Evolutionary conservation across 64 coral and sea anemone species (phyloP).

Genomic region (Montipora capricornis): DNA sequence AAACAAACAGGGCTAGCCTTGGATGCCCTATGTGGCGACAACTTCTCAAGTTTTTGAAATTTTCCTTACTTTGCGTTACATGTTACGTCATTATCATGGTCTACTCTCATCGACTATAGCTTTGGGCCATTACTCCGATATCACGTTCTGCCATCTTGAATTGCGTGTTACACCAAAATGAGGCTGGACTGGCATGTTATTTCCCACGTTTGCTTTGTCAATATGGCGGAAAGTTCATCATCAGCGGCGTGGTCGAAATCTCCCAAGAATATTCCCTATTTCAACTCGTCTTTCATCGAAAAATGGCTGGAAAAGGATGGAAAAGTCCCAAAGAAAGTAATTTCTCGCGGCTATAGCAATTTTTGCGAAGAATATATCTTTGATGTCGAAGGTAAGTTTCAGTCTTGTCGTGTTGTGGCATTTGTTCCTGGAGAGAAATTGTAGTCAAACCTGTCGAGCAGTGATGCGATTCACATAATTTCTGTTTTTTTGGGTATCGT

Average conservation of each 20-base stretch:
- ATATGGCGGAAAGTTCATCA: neutral
- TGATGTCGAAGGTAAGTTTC: conserved; percentile 30
- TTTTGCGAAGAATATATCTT: conserved; percentile 33
- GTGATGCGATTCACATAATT: neutral
- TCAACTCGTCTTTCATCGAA: conserved; percentile 15
- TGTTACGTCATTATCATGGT: too few species aligned
- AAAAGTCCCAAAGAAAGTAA: conserved; percentile 41
- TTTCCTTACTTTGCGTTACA: too few species aligned
- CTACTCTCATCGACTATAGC: too few species aligned
- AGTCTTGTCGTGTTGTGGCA: neutral
- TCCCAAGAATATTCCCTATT: neutral
- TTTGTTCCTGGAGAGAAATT: neutral
- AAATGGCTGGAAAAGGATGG: conserved; percentile 17
- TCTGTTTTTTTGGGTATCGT: neutral
- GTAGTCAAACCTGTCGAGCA: neutral
- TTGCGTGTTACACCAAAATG: conserved; percentile 14
- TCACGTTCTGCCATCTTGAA: conserved; percentile 35
- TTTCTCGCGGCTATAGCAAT: conserved; percentile 26
- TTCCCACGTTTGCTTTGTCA: neutral
- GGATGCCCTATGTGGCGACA: too few species aligned
- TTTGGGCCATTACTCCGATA: too few species aligned
- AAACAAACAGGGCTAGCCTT: too few species aligned
- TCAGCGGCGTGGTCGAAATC: conserved; percentile 3
- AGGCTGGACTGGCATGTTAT: conserved; percentile 3
- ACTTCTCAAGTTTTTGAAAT: too few species aligned